A percentile compares a stretch with the other conserved stretches of the same genome.
Conservation (phyloP, 2,113 vertebrate genomes). For the Uropsilus gracilis region DNA sequence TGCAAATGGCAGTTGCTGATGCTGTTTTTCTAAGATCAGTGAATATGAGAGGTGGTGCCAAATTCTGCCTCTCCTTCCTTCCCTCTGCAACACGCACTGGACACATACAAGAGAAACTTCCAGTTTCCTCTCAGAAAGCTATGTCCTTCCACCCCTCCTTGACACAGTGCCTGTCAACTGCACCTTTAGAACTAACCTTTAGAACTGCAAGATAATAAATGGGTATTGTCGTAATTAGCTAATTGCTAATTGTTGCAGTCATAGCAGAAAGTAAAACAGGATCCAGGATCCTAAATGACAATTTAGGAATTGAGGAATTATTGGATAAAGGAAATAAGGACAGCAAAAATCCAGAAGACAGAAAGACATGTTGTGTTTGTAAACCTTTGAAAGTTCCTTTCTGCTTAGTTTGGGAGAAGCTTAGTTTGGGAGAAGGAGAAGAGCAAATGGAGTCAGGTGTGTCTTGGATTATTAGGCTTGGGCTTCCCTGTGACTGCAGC, state of each 20-base stretch:
- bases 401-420: not conserved
- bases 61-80: no score
- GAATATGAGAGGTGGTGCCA: no score
- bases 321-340: not conserved
- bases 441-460: not conserved
- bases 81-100: no score
- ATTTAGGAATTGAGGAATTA: not conserved
- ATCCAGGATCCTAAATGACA: not conserved
- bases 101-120: no score
- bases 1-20: no score
- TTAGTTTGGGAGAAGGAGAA: not conserved
- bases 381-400: not conserved
- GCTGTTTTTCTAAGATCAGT: no score
- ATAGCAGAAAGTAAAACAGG: not conserved
- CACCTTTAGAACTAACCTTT: not conserved
- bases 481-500: not conserved
- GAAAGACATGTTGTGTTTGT: not conserved
- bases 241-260: not conserved
- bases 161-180: not conserved
- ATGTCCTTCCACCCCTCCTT: no score
- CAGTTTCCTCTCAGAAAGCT: no score
- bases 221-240: not conserved
- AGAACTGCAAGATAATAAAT: not conserved
- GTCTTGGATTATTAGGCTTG: not conserved
- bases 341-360: not conserved